Conservation (phyloP, 2,113 vertebrate species). For the Columba livia region DNA sequence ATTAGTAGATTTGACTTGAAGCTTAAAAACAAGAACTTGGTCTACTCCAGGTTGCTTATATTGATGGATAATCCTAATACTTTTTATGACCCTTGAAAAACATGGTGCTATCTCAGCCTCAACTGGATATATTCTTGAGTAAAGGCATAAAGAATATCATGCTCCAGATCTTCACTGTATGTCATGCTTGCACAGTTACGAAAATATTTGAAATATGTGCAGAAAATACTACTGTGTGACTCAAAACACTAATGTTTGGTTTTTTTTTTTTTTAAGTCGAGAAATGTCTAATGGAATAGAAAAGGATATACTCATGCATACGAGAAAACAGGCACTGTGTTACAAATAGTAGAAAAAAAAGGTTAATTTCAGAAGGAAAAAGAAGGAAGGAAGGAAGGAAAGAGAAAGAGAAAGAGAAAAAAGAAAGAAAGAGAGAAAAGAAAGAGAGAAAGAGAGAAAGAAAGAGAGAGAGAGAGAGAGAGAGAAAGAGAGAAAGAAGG, state of each 20-base stretch:
- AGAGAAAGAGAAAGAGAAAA: too few relatives aligned
- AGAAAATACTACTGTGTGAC: background rate
- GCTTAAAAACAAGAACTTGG: background rate
- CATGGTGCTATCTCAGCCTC: background rate
- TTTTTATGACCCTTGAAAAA: background rate
- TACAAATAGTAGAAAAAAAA: background rate
- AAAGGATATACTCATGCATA: accelerated
- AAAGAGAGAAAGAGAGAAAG: too few relatives aligned
- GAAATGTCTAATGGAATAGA: background rate
- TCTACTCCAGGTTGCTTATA: background rate
- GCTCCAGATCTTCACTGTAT: background rate
- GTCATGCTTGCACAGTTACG: background rate
- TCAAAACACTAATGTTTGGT: background rate
- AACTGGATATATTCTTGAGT: background rate
- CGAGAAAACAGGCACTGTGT: background rate
- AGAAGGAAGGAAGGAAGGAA: too few relatives aligned
- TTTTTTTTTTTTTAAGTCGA: background rate
- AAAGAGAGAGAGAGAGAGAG: background rate
- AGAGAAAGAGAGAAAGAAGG: too few relatives aligned
- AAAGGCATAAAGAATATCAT: background rate
- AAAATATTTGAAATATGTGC: background rate
- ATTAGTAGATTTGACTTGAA: background rate
- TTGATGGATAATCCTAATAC: background rate
- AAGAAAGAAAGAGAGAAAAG: too few relatives aligned
- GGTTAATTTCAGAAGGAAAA: background rate